Evolutionary conservation across 2,113 vertebrate genomes (phyloP).

Genomic region (Theropithecus gelada): DNA sequence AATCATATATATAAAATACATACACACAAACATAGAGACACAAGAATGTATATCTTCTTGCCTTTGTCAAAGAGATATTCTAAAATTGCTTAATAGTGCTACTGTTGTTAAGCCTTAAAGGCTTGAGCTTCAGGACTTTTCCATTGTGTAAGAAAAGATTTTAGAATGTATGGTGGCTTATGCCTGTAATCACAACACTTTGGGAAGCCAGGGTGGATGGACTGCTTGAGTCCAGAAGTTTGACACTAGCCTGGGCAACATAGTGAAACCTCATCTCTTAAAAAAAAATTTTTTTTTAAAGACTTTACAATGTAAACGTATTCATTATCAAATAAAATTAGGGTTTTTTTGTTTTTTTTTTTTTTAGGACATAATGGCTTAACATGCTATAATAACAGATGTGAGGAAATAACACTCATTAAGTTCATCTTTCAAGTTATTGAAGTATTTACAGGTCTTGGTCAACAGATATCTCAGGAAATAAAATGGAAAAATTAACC

Average conservation of each 20-base stretch:
- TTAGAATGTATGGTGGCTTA: background rate
- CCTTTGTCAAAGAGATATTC: constrained; percentile 29
- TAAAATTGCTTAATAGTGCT: constrained; percentile 10
- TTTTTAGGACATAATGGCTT: background rate
- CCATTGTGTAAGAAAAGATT: background rate
- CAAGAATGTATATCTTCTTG: background rate
- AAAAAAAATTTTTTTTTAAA: background rate
- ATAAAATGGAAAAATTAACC: constrained; percentile 16
- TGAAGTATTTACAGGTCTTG: background rate
- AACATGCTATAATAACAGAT: background rate
- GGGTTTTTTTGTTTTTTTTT: constrained; percentile 33
- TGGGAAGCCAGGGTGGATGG: no score
- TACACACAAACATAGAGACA: background rate
- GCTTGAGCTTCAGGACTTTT: background rate
- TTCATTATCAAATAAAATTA: background rate
- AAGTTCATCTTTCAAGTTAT: constrained; percentile 55
- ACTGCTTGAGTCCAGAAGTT: no score
- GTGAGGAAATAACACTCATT: constrained; percentile 37
- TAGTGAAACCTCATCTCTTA: no score
- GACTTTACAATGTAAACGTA: constrained; percentile 8
- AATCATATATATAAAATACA: background rate
- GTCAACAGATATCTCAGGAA: background rate
- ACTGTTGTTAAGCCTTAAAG: background rate
- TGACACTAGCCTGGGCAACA: no score
- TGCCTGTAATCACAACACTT: no score